phyloP scores from a whole-genome alignment of 2,797 vertebrate species.

The Enoplosus armatus region DNA sequence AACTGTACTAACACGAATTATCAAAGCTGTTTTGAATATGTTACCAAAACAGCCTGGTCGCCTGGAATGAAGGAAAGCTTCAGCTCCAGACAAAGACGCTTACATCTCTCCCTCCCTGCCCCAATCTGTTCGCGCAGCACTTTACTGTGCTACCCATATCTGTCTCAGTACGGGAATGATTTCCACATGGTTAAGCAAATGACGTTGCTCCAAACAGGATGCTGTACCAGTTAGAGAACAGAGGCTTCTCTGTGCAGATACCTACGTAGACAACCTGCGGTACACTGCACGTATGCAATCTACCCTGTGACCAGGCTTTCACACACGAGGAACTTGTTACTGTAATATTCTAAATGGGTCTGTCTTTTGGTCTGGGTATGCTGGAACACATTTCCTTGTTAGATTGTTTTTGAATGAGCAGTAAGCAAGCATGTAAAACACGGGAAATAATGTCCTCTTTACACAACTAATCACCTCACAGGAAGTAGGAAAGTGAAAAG shows the following conservation, averaged over 20 bases:
- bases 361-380: neutral
- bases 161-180: neutral
- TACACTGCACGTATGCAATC: neutral
- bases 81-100: neutral
- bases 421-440: slow-evolving; percentile 9
- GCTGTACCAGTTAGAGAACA: slow-evolving; percentile 24
- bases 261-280: neutral
- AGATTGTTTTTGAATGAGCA: slow-evolving; percentile 25
- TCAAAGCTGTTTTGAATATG: no score
- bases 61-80: neutral
- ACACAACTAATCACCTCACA: neutral
- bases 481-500: slow-evolving; percentile 8
- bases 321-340: slow-evolving; percentile 51
- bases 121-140: neutral
- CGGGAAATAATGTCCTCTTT: neutral
- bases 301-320: neutral
- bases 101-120: neutral
- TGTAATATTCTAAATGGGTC: slow-evolving; percentile 34
- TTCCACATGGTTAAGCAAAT: slow-evolving; percentile 42
- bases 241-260: slow-evolving; percentile 8
- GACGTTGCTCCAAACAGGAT: slow-evolving; percentile 6
- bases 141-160: neutral
- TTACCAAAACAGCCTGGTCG: neutral
- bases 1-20: neutral
- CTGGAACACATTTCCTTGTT: slow-evolving; percentile 60